Evolutionary conservation across 1,140 invertebrate species (phyloP), one percentile per base, ranked within the genome.

Genomic region (Drosophila setifemur): DNA sequence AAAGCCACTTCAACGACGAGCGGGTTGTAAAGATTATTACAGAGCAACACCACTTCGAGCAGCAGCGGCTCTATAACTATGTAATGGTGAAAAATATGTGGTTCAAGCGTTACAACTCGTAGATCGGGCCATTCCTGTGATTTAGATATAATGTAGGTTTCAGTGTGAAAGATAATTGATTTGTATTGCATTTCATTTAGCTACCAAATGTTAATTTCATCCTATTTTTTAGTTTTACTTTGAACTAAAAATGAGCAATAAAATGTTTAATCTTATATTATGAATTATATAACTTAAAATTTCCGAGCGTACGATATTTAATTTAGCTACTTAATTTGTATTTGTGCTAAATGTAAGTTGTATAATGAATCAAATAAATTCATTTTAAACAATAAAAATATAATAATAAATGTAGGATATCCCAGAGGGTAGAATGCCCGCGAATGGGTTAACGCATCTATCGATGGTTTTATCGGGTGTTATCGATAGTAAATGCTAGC

Each of bases 1-100:
- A 78, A 14, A 78, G 63, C 4, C 58, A 44, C 7, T 83, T 55
- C 11, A 78, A 73, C 12, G 57, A 85, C 35, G 73, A 78, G 26
- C 58, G 73, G 2, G 42, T 83, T 11, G 23, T 52, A 3, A 83
- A 66, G 40, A 14, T 19, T 0, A 44, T 83, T 1, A 37, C 31
- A 3, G 69, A 74, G 18, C 44, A 85, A n/a, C 55, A 60, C 37
- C 49, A 78, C 14, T 29, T 52, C 7, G 78, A 83, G 16, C 57
- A 52, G 4, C 60, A 67, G 31, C 61, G 68, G 14, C 37, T 83
- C 6, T 78, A 71, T 3, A 74, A 83, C 19, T 83, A 54, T 39
- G 28, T 83, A 12, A 29, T 55, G 35, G 57, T 67, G 28, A 83
- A 48, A 18, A 50, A 71, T 39, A 42, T 28, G 18, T 48, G 31